Conservation (phyloP, 2,113 vertebrate genomes). For the Aptenodytes forsteri region DNA sequence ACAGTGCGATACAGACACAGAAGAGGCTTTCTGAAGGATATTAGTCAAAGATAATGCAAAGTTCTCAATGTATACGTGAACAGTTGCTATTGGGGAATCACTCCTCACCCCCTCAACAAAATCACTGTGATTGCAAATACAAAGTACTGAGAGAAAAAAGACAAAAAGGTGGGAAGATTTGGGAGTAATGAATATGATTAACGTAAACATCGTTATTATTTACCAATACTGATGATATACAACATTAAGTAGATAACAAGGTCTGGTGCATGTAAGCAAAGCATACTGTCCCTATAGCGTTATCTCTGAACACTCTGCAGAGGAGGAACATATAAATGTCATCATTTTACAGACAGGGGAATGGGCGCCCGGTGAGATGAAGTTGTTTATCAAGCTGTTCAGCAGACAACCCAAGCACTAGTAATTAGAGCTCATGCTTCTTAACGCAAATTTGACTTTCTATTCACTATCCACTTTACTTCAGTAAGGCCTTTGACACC, state of each 20-base stretch:
- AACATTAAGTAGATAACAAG: not conserved
- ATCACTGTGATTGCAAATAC: not conserved
- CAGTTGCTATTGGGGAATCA: not conserved
- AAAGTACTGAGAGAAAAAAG: not conserved
- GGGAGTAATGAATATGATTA: not conserved
- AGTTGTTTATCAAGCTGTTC: not conserved
- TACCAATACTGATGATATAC: not conserved
- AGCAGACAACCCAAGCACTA: not conserved
- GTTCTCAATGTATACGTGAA: not conserved
- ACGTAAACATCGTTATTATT: not conserved
- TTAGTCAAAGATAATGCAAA: not conserved
- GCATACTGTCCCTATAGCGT: not conserved
- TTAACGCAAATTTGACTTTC: not conserved
- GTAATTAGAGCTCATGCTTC: not conserved
- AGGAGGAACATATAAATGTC: not conserved
- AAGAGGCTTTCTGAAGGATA: not conserved
- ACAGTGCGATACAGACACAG: not conserved
- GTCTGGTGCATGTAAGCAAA: not conserved
- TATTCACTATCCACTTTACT: not conserved
- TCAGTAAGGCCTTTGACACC: no score
- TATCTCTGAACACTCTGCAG: not conserved
- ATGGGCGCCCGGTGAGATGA: not conserved
- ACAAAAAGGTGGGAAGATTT: not conserved
- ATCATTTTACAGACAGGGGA: not conserved
- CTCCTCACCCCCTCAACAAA: not conserved